Conservation (phyloP, 2,113 vertebrate genomes). For the Brienomyrus brachyistius region DNA sequence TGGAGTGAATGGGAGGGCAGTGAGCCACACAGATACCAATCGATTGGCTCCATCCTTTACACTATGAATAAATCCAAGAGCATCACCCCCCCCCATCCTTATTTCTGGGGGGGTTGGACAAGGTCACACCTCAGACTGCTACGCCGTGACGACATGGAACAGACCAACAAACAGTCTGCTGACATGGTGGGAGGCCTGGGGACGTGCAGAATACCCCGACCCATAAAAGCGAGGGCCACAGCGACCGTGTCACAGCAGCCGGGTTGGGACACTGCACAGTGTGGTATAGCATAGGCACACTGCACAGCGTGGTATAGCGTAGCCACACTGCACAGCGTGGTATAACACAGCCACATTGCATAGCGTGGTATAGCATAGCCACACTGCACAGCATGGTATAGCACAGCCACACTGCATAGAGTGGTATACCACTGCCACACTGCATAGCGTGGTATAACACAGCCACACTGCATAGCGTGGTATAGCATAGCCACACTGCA, state of each 20-base stretch:
- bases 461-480: not conserved
- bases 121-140: constrained; percentile 34
- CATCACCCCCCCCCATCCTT: not conserved
- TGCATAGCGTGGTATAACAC: too few relatives aligned
- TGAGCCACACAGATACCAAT: not conserved
- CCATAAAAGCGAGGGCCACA: not conserved
- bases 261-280: not conserved
- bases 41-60: not conserved
- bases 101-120: constrained; percentile 37
- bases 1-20: too few relatives aligned
- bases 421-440: not conserved
- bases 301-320: not conserved
- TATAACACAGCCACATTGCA: too few relatives aligned
- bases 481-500: too few relatives aligned
- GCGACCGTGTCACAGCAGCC: too few relatives aligned
- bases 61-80: not conserved
- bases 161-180: not conserved
- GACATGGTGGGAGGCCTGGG: not conserved
- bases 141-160: not conserved
- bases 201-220: too few relatives aligned
- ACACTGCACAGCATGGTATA: too few relatives aligned
- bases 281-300: not conserved
- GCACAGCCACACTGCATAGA: not conserved
- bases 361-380: not conserved
- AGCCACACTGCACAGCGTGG: not conserved